Percentiles rank a stretch among this genome's conserved stretches.
Conservation (phyloP, 2,113 vertebrate genomes). For the Tragelaphus buxtoni region DNA sequence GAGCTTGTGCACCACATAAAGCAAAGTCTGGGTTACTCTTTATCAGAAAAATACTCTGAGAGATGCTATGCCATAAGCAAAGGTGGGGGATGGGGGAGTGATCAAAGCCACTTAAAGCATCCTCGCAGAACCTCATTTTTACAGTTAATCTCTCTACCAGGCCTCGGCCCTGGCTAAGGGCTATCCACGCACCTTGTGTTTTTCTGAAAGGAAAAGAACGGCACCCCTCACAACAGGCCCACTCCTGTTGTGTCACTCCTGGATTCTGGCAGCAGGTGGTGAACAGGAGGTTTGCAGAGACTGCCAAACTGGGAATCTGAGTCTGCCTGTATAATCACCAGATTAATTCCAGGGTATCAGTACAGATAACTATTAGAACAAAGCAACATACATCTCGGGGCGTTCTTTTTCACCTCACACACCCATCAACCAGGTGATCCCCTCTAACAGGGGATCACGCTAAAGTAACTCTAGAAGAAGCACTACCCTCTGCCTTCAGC, state of each 20-base stretch:
- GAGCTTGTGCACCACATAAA: conserved; percentile 3
- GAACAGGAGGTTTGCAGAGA: background rate
- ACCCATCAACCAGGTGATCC: background rate
- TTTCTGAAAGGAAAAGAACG: background rate
- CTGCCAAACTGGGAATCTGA: conserved; percentile 1
- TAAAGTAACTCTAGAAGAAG: background rate
- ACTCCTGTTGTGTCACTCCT: background rate
- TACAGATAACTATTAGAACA: conserved; percentile 7
- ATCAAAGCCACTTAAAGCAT: background rate
- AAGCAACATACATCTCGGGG: background rate
- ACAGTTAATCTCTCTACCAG: background rate
- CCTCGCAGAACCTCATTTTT: background rate
- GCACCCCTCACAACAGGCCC: background rate
- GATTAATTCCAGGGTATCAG: background rate
- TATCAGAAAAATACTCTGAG: conserved; percentile 26
- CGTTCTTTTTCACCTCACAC: conserved; percentile 8
- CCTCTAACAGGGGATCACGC: background rate
- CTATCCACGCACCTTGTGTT: background rate
- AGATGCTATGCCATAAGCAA: background rate
- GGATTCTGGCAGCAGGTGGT: background rate
- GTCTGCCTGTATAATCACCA: background rate
- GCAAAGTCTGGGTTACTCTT: background rate
- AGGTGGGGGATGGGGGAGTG: background rate
- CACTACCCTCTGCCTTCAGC: background rate
- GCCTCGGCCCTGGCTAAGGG: background rate